A percentile compares a stretch with the other conserved stretches of the same genome.
Evolutionary conservation across 2,888 invertebrate genomes (phyloP).

Genomic region (Cepaea hortensis): DNA sequence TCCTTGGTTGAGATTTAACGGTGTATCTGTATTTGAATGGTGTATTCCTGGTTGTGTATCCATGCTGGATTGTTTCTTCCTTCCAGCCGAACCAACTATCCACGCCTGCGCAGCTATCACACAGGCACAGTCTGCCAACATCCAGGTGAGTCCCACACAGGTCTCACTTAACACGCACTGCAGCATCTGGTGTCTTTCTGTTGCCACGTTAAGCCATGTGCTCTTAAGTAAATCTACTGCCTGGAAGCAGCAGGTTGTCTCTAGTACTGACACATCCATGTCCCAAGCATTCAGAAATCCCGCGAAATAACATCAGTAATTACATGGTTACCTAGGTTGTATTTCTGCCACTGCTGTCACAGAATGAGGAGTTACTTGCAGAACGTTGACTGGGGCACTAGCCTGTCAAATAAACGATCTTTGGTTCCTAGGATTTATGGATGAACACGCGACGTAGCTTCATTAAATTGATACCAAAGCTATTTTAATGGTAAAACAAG

Average conservation of each 20-base stretch:
- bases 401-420: too few relatives aligned
- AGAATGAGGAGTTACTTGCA: too few relatives aligned
- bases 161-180: background rate
- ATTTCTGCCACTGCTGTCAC: too few relatives aligned
- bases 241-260: background rate
- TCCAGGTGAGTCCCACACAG: conserved; percentile 58
- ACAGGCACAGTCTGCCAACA: conserved; percentile 63
- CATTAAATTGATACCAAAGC: too few relatives aligned
- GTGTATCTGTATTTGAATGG: too few relatives aligned
- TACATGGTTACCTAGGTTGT: too few relatives aligned
- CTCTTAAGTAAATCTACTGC: background rate
- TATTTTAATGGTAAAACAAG: too few relatives aligned
- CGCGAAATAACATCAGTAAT: background rate
- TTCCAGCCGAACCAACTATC: conserved; percentile 36
- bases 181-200: background rate
- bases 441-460: too few relatives aligned
- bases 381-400: too few relatives aligned
- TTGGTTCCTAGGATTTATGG: too few relatives aligned
- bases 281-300: background rate
- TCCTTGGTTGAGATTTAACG: too few relatives aligned
- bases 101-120: conserved; percentile 45
- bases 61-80: background rate
- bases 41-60: too few relatives aligned
- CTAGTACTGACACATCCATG: background rate
- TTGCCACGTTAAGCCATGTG: background rate